A percentile compares a stretch with the other conserved stretches of the same genome.
Conservation (phyloP, 1,140 invertebrate species). For the Atta cephalotes region DNA sequence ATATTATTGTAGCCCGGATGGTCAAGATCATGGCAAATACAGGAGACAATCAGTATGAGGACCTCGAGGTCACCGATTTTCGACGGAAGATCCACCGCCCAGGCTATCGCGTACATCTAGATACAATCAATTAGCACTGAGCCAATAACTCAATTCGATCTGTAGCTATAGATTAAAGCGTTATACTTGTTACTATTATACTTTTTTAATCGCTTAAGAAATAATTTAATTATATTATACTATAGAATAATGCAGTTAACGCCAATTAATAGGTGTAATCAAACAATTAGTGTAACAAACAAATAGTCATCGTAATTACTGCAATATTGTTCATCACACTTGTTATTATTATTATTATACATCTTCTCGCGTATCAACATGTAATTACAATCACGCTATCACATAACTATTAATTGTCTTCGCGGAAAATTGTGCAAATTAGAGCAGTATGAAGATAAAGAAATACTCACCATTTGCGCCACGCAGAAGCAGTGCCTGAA, state of each 20-base stretch:
- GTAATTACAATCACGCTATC: not conserved
- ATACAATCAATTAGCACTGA: slow-evolving; percentile 45
- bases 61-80: slow-evolving; percentile 92
- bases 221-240: not conserved
- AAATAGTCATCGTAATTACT: slow-evolving; percentile 12
- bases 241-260: not conserved
- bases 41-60: slow-evolving; percentile 93
- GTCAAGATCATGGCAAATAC: slow-evolving; percentile 96
- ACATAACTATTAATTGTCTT: not conserved
- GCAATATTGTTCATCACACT: not conserved
- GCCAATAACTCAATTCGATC: not conserved
- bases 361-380: not conserved
- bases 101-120: slow-evolving; percentile 95
- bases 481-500: slow-evolving; percentile 96
- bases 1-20: slow-evolving; percentile 97
- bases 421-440: not conserved
- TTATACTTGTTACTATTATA: too few relatives aligned
- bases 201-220: not conserved
- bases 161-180: not conserved
- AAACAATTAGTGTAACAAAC: slow-evolving; percentile 16
- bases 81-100: slow-evolving; percentile 90
- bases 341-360: not conserved
- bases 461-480: slow-evolving; percentile 93
- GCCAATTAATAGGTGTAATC: slow-evolving; percentile 1
- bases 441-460: not conserved